These are phyloP conservation scores for Oryzias woworae DNA, from an alignment of 2,113 vertebrate genomes.

Conservation along the genomic window DNA sequence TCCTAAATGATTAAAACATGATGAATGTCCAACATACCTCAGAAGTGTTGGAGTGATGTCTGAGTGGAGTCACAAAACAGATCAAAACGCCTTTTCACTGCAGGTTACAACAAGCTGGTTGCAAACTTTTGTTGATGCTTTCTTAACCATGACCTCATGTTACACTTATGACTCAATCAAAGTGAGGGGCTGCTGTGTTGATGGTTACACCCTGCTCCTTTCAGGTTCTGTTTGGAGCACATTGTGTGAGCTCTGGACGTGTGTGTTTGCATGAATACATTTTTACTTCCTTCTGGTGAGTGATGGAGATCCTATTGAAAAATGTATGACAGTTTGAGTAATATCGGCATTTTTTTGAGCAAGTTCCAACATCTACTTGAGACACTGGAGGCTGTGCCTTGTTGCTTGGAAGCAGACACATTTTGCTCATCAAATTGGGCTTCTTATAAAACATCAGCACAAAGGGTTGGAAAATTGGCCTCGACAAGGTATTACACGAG, in stretches of 20 bases:
- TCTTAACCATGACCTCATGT: constrained; percentile 37
- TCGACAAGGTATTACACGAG: constrained; percentile 9
- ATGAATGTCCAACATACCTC: no score
- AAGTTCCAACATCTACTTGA: constrained; percentile 36
- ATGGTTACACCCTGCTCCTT: constrained; percentile 47
- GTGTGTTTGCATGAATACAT: constrained; percentile 20
- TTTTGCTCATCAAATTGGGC: constrained; percentile 16
- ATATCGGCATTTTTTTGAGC: constrained; percentile 36
- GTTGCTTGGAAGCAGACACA: constrained; percentile 11
- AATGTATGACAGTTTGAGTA: constrained; percentile 35
- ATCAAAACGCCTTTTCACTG: constrained; percentile 24
- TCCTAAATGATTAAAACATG: no score
- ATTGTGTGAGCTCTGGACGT: not conserved
- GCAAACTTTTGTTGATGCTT: constrained; percentile 42
- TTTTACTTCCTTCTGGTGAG: constrained; percentile 18
- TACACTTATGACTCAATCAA: constrained; percentile 44
- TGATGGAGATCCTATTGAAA: constrained; percentile 27
- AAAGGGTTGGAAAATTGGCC: constrained; percentile 16
- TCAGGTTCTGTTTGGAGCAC: constrained; percentile 13
- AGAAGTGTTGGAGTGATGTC: constrained; percentile 13
- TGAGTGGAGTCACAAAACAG: constrained; percentile 26
- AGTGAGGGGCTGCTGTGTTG: constrained; percentile 1
- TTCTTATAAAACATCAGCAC: constrained; percentile 10
- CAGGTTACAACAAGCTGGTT: constrained; percentile 44
- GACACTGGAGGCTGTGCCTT: not conserved